Evolutionary conservation across 2,113 vertebrate species (phyloP).

Genomic region (Archocentrus centrarchus): DNA sequence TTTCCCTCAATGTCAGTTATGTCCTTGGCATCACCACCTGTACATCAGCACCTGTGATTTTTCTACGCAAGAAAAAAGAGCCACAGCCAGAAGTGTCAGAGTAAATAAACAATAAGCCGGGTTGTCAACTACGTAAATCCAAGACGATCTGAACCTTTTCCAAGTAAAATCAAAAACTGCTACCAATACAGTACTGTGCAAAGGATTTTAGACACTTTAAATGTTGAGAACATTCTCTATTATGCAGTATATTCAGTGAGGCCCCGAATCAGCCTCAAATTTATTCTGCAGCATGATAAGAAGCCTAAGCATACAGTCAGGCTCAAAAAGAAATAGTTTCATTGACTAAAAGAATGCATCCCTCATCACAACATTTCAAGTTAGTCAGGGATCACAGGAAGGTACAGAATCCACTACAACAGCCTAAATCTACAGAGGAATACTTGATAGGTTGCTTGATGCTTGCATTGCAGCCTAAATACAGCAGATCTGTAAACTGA

Average conservation of each 20-base stretch:
- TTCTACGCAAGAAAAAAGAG: constrained; percentile 3
- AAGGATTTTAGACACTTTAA: background rate
- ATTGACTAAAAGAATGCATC: constrained; percentile 7
- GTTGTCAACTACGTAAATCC: constrained; percentile 10
- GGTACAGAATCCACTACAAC: background rate
- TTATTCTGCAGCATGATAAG: background rate
- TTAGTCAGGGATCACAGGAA: background rate
- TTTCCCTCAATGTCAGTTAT: constrained; percentile 14
- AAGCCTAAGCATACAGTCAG: background rate
- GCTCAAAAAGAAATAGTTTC: background rate
- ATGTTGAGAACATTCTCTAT: background rate
- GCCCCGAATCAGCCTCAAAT: background rate
- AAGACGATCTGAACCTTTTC: constrained; percentile 7
- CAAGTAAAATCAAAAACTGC: background rate
- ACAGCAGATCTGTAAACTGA: background rate
- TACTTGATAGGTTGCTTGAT: background rate
- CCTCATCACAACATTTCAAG: background rate
- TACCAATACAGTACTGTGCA: constrained; percentile 3
- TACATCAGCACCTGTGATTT: constrained; percentile 47
- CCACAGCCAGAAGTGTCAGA: constrained; percentile 41
- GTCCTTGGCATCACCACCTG: constrained; percentile 28
- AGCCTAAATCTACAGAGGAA: background rate
- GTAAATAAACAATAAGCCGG: constrained; percentile 47
- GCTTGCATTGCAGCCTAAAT: background rate
- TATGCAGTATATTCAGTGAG: background rate